Percentiles rank a stretch among this genome's conserved stretches.
phyloP scores from a whole-genome alignment of 2,797 vertebrate species.

The Pteropus rufus region DNA sequence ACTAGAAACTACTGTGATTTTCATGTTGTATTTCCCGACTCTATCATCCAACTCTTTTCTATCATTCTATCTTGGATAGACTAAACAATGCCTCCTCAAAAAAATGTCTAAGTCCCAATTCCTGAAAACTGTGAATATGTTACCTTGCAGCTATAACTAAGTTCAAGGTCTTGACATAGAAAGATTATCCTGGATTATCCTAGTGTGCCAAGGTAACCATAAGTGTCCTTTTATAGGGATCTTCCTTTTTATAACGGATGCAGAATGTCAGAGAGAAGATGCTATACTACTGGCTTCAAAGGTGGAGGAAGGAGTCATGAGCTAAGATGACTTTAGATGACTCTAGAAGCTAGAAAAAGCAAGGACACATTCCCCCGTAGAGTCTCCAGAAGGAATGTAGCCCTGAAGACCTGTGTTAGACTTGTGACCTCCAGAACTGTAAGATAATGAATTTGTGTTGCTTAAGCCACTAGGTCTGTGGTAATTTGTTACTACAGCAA shows the following conservation, averaged over 20 bases:
- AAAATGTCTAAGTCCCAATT: background rate
- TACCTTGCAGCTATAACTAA: background rate
- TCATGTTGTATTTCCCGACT: background rate
- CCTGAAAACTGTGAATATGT: background rate
- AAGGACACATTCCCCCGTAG: fast-evolving
- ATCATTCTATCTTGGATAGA: background rate
- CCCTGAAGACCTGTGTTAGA: background rate
- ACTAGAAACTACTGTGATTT: background rate
- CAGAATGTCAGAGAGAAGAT: background rate
- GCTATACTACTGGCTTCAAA: background rate
- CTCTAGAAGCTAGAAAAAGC: background rate
- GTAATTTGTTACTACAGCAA: background rate
- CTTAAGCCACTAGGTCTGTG: background rate
- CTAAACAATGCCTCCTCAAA: background rate
- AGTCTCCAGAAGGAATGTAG: background rate
- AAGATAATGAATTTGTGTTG: background rate
- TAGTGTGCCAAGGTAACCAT: background rate
- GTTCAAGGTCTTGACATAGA: background rate
- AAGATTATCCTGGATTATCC: background rate
- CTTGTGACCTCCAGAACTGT: background rate
- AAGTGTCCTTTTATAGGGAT: background rate
- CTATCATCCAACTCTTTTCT: background rate
- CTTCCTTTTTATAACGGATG: background rate
- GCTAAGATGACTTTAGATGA: background rate
- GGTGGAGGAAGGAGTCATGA: background rate